Percentiles rank a stretch among this genome's conserved stretches.
Conservation (phyloP, 2,113 vertebrate genomes). For the Sialia sialis region DNA sequence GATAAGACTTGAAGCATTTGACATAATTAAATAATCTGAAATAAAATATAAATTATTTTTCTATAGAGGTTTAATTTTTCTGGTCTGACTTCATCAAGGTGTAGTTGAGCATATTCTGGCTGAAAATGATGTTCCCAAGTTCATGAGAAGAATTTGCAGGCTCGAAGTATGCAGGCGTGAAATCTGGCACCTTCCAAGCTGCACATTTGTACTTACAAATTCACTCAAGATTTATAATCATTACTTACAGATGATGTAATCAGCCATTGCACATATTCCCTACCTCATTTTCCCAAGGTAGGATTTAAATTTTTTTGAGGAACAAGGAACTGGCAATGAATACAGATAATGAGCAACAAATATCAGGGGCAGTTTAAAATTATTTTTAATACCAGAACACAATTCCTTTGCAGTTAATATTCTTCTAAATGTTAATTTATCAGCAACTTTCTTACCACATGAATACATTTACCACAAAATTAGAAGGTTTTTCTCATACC, state of each 20-base stretch:
- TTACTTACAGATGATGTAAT: slow-evolving; percentile 70
- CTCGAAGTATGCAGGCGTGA: slow-evolving; percentile 47
- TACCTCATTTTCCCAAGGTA: slow-evolving; percentile 66
- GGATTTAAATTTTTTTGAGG: slow-evolving; percentile 68
- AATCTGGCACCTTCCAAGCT: slow-evolving; percentile 56
- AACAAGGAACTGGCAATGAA: slow-evolving; percentile 65
- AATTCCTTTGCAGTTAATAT: slow-evolving; percentile 45
- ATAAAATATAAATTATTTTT: neutral
- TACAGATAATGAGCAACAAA: slow-evolving; percentile 54
- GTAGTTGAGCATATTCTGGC: neutral
- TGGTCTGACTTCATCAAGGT: neutral
- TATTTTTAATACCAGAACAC: slow-evolving; percentile 55
- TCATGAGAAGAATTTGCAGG: slow-evolving; percentile 57
- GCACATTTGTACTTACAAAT: slow-evolving; percentile 51
- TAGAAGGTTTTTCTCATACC: neutral
- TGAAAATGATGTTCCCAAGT: slow-evolving; percentile 15
- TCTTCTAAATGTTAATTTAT: slow-evolving; percentile 39
- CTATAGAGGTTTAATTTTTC: neutral
- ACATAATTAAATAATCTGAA: neutral
- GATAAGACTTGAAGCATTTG: neutral
- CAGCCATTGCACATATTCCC: slow-evolving; percentile 41
- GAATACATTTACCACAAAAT: slow-evolving; percentile 25
- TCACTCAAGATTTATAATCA: slow-evolving; percentile 58
- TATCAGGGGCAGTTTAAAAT: slow-evolving; percentile 44
- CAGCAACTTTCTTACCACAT: slow-evolving; percentile 45